Conservation (phyloP, 2,888 invertebrate species). For the Aporophyla nigra region DNA sequence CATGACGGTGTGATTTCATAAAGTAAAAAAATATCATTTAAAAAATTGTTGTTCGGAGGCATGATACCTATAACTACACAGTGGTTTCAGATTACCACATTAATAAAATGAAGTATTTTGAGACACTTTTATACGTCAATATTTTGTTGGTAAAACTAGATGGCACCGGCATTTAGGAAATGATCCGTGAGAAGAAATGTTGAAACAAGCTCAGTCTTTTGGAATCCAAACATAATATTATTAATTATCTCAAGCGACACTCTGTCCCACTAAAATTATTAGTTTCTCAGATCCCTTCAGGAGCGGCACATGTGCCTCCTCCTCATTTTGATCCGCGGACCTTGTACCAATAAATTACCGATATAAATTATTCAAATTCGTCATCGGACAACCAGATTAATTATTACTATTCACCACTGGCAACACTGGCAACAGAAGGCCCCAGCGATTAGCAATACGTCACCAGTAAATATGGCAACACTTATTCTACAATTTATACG, state of each 20-base stretch:
- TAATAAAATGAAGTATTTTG: too few relatives aligned
- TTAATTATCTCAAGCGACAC: slow-evolving; percentile 46
- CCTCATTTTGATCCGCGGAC: slow-evolving; percentile 76
- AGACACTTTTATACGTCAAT: too few relatives aligned
- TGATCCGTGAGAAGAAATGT: too few relatives aligned
- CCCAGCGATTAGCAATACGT: slow-evolving; percentile 88
- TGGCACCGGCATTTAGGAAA: too few relatives aligned
- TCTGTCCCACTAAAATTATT: slow-evolving; percentile 55
- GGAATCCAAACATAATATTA: neutral
- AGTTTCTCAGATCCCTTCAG: slow-evolving; percentile 59
- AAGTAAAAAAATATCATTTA: neutral
- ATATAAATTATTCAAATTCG: slow-evolving; percentile 89
- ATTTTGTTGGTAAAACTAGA: too few relatives aligned
- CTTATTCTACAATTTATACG: slow-evolving; percentile 89
- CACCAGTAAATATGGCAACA: slow-evolving; percentile 90
- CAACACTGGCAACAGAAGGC: slow-evolving; percentile 85
- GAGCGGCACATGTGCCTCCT: slow-evolving; percentile 75
- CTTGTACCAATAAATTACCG: slow-evolving; percentile 83
- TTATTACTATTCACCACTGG: slow-evolving; percentile 87
- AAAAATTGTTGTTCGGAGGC: neutral
- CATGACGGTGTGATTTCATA: neutral
- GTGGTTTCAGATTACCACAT: slow-evolving; percentile 15
- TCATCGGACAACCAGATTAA: slow-evolving; percentile 87
- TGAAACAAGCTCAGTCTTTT: too few relatives aligned
- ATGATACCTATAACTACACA: neutral